Evolutionary conservation across 2,797 vertebrate species (phyloP), one percentile per base, ranked within the genome.

Genomic region (Chrysocyon brachyurus): DNA sequence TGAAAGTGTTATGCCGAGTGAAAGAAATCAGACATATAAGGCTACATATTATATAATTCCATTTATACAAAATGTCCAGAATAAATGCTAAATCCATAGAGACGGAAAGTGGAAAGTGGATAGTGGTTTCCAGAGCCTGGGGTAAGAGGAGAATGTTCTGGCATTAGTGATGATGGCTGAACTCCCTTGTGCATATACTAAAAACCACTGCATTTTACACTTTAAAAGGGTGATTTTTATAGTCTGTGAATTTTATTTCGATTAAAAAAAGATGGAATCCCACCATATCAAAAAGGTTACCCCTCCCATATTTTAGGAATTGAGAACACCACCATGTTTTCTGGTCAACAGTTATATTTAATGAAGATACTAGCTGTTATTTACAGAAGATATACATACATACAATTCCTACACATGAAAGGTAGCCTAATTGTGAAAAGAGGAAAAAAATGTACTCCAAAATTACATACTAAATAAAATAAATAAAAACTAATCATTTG

Each of bases 391-490:
- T 98, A 97, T 97, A 98, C 96, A 98, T 98, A 98, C 97, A 98
- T 95, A 98, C 91, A 98, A 97, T 97, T 98, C 97, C 98, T 98
- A 98, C 98, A 98, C 91, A 97, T 97, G 98, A 98, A 98, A 99
- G 96, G 98, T 99, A 98, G 97, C 99, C 91, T 94, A 98, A 98
- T 77, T 97, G 87, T 97, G 98, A 98, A 98, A 98, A 99, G 96
- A 98, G 97, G 96, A 98, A 97, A 97, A 97, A 97, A 98, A 98
- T 98, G 97, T 98, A 97, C 97, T 97, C 98, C 98, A 95, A 97
- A 90, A 92, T 98, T 98, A 98, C 99, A 99, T 99, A 99, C 99
- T 98, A 98, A 99, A 98, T 98, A 98, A 98, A 99, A 99, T 99
- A 99, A 99, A 99, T 99, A 99, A 98, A 98, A 97, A 96, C 97